A percentile compares a stretch with the other conserved stretches of the same genome.
These are phyloP conservation scores for Crotalus helleri DNA, from an alignment of 2,113 vertebrate genomes.

Conservation along the genomic window DNA sequence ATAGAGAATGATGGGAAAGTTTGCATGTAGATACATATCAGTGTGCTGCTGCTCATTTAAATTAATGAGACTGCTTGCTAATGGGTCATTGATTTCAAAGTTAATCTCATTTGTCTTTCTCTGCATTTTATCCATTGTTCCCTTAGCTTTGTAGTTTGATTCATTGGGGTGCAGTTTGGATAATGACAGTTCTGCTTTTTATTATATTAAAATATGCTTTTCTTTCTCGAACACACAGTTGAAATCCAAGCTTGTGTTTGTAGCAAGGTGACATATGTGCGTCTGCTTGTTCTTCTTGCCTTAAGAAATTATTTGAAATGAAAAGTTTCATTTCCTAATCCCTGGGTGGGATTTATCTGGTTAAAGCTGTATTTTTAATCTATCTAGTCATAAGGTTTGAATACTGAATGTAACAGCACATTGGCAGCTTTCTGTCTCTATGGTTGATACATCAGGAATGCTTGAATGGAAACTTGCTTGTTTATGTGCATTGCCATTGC, in stretches of 20 bases:
- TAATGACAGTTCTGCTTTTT: neutral
- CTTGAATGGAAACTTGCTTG: neutral
- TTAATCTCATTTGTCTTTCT: slow-evolving; percentile 2
- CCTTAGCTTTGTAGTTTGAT: neutral
- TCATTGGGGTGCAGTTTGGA: neutral
- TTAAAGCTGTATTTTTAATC: neutral
- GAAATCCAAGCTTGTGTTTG: neutral
- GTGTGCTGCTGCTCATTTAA: neutral
- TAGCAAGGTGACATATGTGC: neutral
- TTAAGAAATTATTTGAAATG: neutral
- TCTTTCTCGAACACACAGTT: neutral
- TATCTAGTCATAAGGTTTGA: neutral
- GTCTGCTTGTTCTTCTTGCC: neutral
- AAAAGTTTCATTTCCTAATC: neutral
- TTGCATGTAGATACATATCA: neutral
- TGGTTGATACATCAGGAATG: neutral
- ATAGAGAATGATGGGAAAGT: neutral
- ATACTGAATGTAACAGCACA: neutral
- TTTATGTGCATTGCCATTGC: neutral
- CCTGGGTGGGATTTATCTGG: neutral
- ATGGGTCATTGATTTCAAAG: slow-evolving; percentile 6
- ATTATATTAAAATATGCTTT: neutral
- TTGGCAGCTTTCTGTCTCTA: neutral
- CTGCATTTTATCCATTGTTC: neutral
- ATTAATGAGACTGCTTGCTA: neutral